Evolutionary conservation across 2,797 vertebrate genomes (phyloP).

Genomic region (Sebastes goodei): DNA sequence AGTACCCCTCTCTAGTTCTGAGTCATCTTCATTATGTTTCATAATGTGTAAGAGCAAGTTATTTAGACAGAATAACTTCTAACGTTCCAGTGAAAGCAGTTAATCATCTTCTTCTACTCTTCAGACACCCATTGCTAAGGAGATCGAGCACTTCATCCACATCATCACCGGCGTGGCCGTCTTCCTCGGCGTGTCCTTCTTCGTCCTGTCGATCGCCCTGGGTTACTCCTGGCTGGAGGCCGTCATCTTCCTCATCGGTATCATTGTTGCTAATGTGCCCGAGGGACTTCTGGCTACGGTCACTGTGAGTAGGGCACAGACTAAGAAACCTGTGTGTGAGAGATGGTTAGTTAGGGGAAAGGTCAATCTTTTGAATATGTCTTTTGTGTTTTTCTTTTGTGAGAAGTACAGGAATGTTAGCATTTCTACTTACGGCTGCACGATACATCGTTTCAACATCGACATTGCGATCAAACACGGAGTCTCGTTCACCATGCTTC

Average conservation of each 20-base stretch:
- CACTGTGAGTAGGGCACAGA: conserved; percentile 84
- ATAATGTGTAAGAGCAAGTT: not conserved
- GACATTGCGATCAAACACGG: no score
- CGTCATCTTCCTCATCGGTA: conserved; percentile 95
- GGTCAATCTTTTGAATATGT: not conserved
- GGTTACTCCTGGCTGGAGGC: conserved; percentile 93
- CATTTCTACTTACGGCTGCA: not conserved
- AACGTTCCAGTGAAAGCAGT: not conserved
- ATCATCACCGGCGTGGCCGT: conserved; percentile 94
- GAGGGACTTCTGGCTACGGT: conserved; percentile 94
- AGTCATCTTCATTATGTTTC: not conserved
- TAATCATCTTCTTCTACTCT: not conserved
- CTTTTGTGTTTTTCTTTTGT: accelerated
- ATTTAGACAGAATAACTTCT: not conserved
- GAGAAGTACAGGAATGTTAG: not conserved
- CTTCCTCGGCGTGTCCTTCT: conserved; percentile 91
- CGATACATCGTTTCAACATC: not conserved
- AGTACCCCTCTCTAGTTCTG: no score
- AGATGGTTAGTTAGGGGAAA: not conserved
- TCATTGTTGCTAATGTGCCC: conserved; percentile 94
- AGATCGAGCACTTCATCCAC: conserved; percentile 96
- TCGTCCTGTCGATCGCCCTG: conserved; percentile 89
- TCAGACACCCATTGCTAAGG: conserved; percentile 90
- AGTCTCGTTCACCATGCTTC: no score
- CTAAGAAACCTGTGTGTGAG: not conserved